phyloP scores from a whole-genome alignment of 1,140 invertebrate species.

The Mesaphorura yosii region DNA sequence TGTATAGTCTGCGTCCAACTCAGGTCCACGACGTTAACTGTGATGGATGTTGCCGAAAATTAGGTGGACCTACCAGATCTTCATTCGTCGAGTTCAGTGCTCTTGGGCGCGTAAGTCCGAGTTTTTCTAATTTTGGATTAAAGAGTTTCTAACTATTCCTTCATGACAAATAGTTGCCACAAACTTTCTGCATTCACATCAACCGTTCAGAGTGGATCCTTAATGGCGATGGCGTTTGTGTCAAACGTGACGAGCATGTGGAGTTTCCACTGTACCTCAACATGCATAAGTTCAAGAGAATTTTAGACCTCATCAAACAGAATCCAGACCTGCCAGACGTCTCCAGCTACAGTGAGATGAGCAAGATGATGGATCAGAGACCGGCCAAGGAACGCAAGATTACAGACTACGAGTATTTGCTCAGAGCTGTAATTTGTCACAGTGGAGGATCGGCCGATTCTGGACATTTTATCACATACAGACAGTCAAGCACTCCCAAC shows the following conservation, averaged over 20 bases:
- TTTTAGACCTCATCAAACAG: constrained; percentile 30
- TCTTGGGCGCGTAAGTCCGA: constrained; percentile 76
- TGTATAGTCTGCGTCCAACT: constrained; percentile 68
- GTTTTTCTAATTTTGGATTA: no score
- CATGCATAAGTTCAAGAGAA: constrained; percentile 34
- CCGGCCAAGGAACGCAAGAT: no score
- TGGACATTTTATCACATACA: constrained; percentile 85
- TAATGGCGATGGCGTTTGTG: constrained; percentile 51
- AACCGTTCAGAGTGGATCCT: constrained; percentile 75
- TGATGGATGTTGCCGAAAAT: constrained; percentile 52
- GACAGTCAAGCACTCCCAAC: constrained; percentile 45
- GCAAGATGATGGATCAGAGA: constrained; percentile 32
- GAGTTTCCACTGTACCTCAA: constrained; percentile 68
- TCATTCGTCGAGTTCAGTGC: constrained; percentile 66
- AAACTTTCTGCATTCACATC: constrained; percentile 75
- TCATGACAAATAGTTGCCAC: constrained; percentile 59
- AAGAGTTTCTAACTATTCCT: no score
- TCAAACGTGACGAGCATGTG: constrained; percentile 74
- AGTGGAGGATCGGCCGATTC: constrained; percentile 67
- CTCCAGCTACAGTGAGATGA: constrained; percentile 35
- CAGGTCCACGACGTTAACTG: constrained; percentile 71
- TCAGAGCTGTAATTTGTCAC: constrained; percentile 79
- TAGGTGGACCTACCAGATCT: constrained; percentile 37
- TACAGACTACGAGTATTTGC: constrained; percentile 51
- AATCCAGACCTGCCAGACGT: constrained; percentile 33